These are phyloP conservation scores for Tricholaema leucomelas DNA, from an alignment of 2,113 vertebrate genomes.

Conservation along the genomic window DNA sequence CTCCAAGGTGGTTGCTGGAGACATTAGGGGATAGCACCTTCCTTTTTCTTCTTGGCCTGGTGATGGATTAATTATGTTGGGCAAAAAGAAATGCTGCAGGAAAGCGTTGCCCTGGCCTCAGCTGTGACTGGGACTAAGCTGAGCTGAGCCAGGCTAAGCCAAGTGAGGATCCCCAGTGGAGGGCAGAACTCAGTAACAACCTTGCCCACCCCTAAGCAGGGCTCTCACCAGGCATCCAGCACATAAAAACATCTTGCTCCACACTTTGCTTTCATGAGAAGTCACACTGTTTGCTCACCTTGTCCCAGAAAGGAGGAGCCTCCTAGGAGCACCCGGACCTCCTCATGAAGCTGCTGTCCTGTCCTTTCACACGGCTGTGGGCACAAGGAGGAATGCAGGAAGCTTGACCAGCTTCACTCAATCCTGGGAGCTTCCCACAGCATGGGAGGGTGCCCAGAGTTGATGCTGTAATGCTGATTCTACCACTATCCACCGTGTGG, in stretches of 20 bases:
- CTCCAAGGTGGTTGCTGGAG: background rate
- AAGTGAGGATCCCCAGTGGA: fast-evolving
- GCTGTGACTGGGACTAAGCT: background rate
- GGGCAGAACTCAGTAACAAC: background rate
- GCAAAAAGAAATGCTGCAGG: background rate
- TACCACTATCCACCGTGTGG: background rate
- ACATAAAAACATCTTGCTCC: background rate
- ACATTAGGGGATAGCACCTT: conserved; percentile 15
- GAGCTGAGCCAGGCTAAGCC: background rate
- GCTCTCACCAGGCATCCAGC: background rate
- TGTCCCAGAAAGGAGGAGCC: background rate
- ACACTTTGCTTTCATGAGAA: background rate
- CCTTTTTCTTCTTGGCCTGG: background rate
- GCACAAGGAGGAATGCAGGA: fast-evolving
- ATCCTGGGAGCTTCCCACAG: background rate
- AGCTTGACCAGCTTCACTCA: background rate
- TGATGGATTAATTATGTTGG: background rate
- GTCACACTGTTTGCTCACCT: fast-evolving
- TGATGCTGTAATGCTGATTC: fast-evolving
- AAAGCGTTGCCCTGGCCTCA: background rate
- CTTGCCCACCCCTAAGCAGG: background rate
- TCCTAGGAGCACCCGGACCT: background rate
- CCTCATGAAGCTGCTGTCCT: fast-evolving
- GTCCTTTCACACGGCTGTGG: fast-evolving
- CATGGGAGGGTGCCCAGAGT: background rate